Base-by-base conservation (phyloP, 2,888 invertebrate species). In the Nemotelus pantherinus region DNA sequence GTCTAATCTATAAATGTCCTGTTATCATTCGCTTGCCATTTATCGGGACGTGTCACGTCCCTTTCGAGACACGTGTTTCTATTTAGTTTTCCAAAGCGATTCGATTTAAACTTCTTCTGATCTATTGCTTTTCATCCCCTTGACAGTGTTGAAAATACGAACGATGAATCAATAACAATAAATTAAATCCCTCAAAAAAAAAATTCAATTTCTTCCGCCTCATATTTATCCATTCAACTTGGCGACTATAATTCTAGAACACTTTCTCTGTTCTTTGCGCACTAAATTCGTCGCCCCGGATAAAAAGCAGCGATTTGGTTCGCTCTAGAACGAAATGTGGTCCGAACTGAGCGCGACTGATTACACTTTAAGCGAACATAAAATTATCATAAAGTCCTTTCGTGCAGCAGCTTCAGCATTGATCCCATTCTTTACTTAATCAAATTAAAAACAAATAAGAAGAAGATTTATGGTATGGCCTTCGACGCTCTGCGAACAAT, bases 391-490 rank as follows among this genome's bases (percentile, higher is more conserved):
- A 74, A 74, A 74, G 74, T 74, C 74, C 74, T 74, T 60, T 70
- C 39, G 47, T 39, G 39, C 48, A 47, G 60, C 43, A 74, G 45
- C 60, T 74, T 50, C 70, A 70, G 39, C 74, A 74, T 47, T 74
- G 74, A 74, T 47, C 60, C 74, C 6, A 74, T 70, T 60, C 74
- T 74, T 74, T 74, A 48, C 74, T 74, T 74, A 74, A 74, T 74
- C 74, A 74, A 74, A 74, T 74, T 74, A 74, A 74, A 74, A 74
- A 74, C 74, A 74, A 74, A 74, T 74, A 74, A 74, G 74, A 60
- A 74, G 53, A 74, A 74, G 74, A 74, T 74, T 74, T 74, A 74
- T 60, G 74, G 63, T 60, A 74, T 60, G 48, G 74, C 48, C 50
- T 47, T 68, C 41, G 0, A 39, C 25, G 47, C 47, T 44, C 41